Conservation (phyloP, 2,888 invertebrate genomes). For the Thecocarcelia acutangulata region DNA sequence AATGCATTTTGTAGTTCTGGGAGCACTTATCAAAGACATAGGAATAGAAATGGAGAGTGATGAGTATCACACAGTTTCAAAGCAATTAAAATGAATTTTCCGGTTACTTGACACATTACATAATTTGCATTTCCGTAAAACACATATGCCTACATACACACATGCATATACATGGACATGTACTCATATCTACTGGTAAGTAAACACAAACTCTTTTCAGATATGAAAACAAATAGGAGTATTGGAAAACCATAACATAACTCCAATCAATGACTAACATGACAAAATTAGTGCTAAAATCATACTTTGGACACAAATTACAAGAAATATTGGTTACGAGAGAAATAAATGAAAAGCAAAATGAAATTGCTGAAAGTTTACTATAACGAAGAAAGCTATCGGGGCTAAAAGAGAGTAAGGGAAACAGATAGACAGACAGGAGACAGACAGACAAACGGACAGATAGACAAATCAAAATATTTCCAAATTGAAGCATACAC, state of each 20-base stretch:
- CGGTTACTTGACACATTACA: conserved; percentile 81
- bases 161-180: background rate
- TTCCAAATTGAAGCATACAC: background rate
- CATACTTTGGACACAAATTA: conserved; percentile 54
- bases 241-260: conserved; percentile 67
- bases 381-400: background rate
- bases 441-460: conserved; percentile 6
- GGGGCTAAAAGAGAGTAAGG: background rate
- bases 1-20: conserved; percentile 2
- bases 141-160: conserved; percentile 42
- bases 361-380: background rate
- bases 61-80: conserved; percentile 15
- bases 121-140: conserved; percentile 79
- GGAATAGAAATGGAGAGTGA: conserved; percentile 5
- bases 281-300: conserved; percentile 69
- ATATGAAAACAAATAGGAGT: conserved; percentile 26
- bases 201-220: background rate
- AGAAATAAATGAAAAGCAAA: conserved; percentile 15
- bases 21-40: background rate
- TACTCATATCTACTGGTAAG: no score
- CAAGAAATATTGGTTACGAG: conserved; percentile 50
- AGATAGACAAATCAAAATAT: conserved; percentile 42
- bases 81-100: conserved; percentile 81
- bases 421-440: background rate
- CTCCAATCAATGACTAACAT: conserved; percentile 69